These are phyloP conservation scores for Trachurus trachurus DNA, from an alignment of 2,797 vertebrate genomes.

Conservation along the genomic window DNA sequence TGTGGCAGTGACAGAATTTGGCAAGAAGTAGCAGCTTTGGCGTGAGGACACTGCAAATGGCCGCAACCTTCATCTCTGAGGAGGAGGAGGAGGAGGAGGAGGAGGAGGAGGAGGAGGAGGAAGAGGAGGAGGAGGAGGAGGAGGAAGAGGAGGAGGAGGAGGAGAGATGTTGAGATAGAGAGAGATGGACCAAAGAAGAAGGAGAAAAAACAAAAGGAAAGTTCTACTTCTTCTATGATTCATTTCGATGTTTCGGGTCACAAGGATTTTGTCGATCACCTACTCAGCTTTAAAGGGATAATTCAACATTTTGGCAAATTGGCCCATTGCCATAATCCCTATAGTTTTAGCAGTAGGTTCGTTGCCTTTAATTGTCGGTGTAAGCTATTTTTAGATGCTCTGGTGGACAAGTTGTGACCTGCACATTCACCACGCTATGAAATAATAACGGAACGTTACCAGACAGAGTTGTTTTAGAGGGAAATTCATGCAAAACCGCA, in stretches of 20 bases:
- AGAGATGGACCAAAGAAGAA: background rate
- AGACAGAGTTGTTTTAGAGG: no score
- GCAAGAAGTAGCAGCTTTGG: conserved; percentile 22
- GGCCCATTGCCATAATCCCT: no score
- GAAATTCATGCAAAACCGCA: no score
- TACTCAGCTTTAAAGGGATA: background rate
- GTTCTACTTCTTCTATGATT: background rate
- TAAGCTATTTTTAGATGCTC: no score
- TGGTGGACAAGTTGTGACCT: no score
- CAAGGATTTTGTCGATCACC: background rate
- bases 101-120: conserved; percentile 14
- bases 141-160: conserved; percentile 23
- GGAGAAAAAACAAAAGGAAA: background rate
- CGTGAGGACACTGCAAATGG: conserved; percentile 58
- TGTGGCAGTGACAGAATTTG: conserved; percentile 26
- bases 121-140: conserved; percentile 18
- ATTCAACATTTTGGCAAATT: no score
- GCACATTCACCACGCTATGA: no score
- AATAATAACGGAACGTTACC: no score
- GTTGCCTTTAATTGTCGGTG: no score
- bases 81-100: conserved; percentile 21
- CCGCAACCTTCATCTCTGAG: conserved; percentile 11
- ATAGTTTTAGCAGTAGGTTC: no score
- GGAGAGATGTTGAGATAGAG: background rate
- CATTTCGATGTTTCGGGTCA: background rate